Evolutionary conservation across 2,797 vertebrate species (phyloP).

Genomic region (Vultur gryphus): DNA sequence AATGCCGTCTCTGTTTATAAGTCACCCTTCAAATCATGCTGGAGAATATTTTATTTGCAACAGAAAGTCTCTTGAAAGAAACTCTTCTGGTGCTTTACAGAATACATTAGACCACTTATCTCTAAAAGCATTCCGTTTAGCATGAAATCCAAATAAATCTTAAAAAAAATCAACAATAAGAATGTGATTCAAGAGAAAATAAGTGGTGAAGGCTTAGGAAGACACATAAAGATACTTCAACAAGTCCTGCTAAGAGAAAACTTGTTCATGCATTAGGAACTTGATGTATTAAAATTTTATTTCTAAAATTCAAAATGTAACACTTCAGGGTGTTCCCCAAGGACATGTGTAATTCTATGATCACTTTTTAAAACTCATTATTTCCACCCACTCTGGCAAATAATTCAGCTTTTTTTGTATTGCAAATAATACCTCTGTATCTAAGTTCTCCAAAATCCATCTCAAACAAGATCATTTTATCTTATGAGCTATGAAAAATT

Average conservation of each 20-base stretch:
- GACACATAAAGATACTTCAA: neutral
- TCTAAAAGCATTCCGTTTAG: constrained; percentile 1
- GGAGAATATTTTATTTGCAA: neutral
- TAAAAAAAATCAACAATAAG: neutral
- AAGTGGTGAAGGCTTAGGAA: neutral
- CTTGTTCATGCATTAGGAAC: neutral
- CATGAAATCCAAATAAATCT: neutral
- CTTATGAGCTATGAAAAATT: neutral
- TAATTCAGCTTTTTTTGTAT: neutral
- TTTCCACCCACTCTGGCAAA: neutral
- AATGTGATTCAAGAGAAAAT: neutral
- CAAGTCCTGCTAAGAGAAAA: neutral
- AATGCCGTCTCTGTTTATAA: neutral
- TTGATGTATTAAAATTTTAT: neutral
- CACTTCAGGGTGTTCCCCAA: neutral
- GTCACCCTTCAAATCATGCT: neutral
- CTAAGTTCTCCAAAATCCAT: neutral
- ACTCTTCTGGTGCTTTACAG: neutral
- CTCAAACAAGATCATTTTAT: neutral
- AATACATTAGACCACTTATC: neutral
- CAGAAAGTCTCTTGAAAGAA: neutral
- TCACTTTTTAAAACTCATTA: neutral
- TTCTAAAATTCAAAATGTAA: neutral
- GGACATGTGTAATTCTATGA: neutral
- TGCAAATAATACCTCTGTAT: neutral